Evolutionary conservation across 2,113 vertebrate species (phyloP).

Genomic region (Albula glossodonta): DNA sequence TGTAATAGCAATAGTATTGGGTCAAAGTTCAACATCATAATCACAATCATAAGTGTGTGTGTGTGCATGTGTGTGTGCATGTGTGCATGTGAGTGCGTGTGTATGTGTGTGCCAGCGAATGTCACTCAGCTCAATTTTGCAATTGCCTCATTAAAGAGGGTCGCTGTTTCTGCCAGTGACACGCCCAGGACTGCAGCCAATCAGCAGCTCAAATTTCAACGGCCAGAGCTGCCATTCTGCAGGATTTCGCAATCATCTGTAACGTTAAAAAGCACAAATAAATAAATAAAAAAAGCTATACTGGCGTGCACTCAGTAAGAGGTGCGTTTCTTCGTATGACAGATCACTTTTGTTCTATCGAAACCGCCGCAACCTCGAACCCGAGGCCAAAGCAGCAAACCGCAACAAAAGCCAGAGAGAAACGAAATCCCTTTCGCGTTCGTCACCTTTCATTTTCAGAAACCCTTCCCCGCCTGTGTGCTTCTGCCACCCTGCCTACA

Average conservation of each 20-base stretch:
- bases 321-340: background rate
- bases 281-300: background rate
- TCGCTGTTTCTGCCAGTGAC: background rate
- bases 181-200: background rate
- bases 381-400: background rate
- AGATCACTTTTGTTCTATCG: slow-evolving; percentile 12
- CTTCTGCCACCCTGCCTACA: background rate
- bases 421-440: background rate
- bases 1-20: too few species aligned
- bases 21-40: too few species aligned
- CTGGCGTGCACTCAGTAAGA: background rate
- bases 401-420: background rate
- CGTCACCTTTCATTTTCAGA: slow-evolving; percentile 16
- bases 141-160: too few species aligned
- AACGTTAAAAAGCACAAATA: too few species aligned
- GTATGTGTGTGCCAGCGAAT: too few species aligned
- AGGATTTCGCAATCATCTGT: background rate
- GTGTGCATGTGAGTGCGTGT: too few species aligned
- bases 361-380: slow-evolving; percentile 3
- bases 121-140: too few species aligned
- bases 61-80: too few species aligned
- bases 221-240: background rate
- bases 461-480: background rate
- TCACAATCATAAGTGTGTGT: too few species aligned
- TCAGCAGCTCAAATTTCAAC: background rate